These are phyloP conservation scores for Scytalopus superciliaris DNA, from an alignment of 2,113 vertebrate species.

Conservation along the genomic window DNA sequence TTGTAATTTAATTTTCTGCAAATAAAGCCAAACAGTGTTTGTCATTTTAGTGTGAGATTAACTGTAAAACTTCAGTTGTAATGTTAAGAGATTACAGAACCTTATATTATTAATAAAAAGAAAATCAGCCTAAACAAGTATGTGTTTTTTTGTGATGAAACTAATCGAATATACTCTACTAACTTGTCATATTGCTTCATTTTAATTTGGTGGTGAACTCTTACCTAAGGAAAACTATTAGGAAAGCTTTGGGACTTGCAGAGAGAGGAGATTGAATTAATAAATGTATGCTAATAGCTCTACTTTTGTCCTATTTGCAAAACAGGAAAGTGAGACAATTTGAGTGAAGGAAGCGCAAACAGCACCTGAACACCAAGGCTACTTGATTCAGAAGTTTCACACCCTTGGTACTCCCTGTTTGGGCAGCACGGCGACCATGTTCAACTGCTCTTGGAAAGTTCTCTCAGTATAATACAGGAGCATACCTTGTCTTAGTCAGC, in stretches of 20 bases:
- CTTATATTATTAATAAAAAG: constrained; percentile 76
- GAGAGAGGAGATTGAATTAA: neutral
- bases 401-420: neutral
- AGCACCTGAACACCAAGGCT: neutral
- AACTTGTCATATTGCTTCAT: constrained; percentile 1
- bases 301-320: neutral
- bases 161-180: constrained; percentile 22
- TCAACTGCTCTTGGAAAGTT: neutral
- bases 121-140: constrained; percentile 49
- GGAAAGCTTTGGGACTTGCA: neutral
- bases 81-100: constrained; percentile 72
- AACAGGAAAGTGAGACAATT: neutral
- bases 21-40: constrained; percentile 69
- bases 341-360: neutral
- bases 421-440: neutral
- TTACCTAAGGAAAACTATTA: neutral
- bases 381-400: neutral
- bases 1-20: constrained; percentile 68
- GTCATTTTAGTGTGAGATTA: constrained; percentile 71
- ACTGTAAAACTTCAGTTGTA: constrained; percentile 73
- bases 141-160: constrained; percentile 41
- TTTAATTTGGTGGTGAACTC: neutral
- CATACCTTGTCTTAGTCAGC: neutral
- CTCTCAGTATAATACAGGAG: neutral
- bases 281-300: neutral